Conservation (phyloP, 2,113 vertebrate species). For the Pteronura brasiliensis region DNA sequence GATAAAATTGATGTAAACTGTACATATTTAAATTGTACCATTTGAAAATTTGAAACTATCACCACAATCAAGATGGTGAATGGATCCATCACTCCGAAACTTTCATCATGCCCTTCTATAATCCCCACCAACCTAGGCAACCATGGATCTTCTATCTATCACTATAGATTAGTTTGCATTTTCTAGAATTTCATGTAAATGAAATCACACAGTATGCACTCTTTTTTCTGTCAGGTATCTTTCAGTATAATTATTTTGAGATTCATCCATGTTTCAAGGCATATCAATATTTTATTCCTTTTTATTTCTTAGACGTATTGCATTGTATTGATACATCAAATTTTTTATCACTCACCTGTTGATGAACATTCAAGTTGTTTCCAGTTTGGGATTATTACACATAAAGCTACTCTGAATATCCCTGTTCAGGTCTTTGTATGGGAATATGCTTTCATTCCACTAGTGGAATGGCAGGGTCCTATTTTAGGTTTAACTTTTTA, state of each 20-base stretch:
- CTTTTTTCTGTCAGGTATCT: neutral
- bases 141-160: neutral
- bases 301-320: conserved; percentile 1
- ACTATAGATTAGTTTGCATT: neutral
- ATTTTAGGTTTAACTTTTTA: neutral
- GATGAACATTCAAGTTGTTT: neutral
- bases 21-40: neutral
- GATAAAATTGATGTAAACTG: neutral
- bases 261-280: neutral
- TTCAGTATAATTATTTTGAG: neutral
- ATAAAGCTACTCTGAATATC: neutral
- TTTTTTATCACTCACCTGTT: neutral
- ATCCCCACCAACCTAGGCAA: neutral
- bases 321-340: neutral
- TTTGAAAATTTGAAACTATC: neutral
- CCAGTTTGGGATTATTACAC: neutral
- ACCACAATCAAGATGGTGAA: neutral
- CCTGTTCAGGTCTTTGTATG: neutral
- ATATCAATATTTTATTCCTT: neutral
- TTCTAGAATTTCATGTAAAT: neutral
- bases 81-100: neutral
- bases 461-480: neutral
- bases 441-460: neutral
- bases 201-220: neutral
- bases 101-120: neutral